These are phyloP conservation scores for Rhagonycha lutea DNA, from an alignment of 2,888 invertebrate species.

Conservation along the genomic window DNA sequence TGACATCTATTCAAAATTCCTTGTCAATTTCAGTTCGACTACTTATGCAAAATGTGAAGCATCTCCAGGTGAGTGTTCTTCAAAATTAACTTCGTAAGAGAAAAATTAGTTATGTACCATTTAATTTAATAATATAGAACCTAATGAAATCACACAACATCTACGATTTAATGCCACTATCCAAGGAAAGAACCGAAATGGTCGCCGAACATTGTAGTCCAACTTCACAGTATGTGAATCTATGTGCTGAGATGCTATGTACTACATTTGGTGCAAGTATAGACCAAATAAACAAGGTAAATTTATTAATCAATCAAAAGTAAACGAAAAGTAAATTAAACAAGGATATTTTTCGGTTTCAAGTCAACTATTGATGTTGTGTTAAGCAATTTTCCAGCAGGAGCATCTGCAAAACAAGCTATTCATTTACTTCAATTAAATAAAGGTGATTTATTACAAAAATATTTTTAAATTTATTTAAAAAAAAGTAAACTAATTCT, in stretches of 20 bases:
- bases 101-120: background rate
- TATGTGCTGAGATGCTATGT: background rate
- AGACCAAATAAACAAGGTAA: background rate
- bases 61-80: too few relatives aligned
- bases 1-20: constrained; percentile 47
- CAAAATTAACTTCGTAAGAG: background rate
- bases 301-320: background rate
- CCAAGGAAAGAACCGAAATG: background rate
- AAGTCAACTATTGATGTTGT: constrained; percentile 1
- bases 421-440: constrained; percentile 59
- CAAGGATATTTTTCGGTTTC: background rate
- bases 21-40: background rate
- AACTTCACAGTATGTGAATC: background rate
- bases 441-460: constrained; percentile 49
- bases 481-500: too few relatives aligned
- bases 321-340: background rate
- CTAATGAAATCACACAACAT: background rate
- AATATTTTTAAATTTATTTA: too few relatives aligned
- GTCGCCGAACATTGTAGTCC: background rate
- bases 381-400: constrained; percentile 38
- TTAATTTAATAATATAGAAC: background rate
- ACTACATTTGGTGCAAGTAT: background rate
- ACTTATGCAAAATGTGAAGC: background rate
- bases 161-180: background rate
- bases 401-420: constrained; percentile 57